Percentiles rank a stretch among this genome's conserved stretches.
These are phyloP conservation scores for Madoqua kirkii DNA, from an alignment of 2,113 vertebrate genomes.

Conservation along the genomic window DNA sequence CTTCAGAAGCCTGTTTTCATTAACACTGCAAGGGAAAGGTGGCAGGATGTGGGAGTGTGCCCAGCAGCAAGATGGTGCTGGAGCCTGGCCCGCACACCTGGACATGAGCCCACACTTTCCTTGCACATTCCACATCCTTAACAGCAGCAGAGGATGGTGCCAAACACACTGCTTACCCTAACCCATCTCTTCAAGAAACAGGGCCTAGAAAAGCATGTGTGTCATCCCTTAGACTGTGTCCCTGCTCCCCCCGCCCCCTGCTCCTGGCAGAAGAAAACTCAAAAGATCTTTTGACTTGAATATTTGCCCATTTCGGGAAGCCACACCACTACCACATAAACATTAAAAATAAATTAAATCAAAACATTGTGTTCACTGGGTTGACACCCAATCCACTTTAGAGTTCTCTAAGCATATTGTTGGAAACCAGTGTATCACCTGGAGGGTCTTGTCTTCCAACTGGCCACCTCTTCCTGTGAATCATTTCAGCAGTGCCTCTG, in stretches of 20 bases:
- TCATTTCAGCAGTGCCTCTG: slow-evolving; percentile 11
- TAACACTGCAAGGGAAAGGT: slow-evolving; percentile 61
- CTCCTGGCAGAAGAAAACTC: slow-evolving; percentile 42
- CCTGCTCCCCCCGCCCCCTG: neutral
- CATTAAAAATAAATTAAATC: slow-evolving; percentile 45
- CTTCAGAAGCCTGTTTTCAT: slow-evolving; percentile 64
- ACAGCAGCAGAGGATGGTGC: neutral
- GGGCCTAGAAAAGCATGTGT: neutral
- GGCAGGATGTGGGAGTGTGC: slow-evolving; percentile 17
- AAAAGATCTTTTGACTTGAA: slow-evolving; percentile 50
- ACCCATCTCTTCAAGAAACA: slow-evolving; percentile 38
- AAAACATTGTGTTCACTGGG: slow-evolving; percentile 29
- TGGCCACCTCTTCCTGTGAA: slow-evolving; percentile 41
- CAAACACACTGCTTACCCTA: neutral
- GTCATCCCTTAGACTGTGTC: slow-evolving; percentile 28
- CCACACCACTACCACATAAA: slow-evolving; percentile 63
- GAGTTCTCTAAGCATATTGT: slow-evolving; percentile 52
- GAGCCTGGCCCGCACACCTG: slow-evolving; percentile 26
- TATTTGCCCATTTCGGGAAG: slow-evolving; percentile 63
- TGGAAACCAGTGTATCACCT: slow-evolving; percentile 33
- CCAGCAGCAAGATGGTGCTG: slow-evolving; percentile 6
- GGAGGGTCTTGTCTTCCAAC: slow-evolving; percentile 27
- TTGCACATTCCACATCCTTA: neutral
- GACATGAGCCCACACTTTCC: neutral
- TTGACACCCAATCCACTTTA: slow-evolving; percentile 27